A percentile compares a stretch with the other conserved stretches of the same genome.
These are phyloP conservation scores for Charanyca ferruginea DNA, from an alignment of 2,888 invertebrate genomes.

Conservation along the genomic window DNA sequence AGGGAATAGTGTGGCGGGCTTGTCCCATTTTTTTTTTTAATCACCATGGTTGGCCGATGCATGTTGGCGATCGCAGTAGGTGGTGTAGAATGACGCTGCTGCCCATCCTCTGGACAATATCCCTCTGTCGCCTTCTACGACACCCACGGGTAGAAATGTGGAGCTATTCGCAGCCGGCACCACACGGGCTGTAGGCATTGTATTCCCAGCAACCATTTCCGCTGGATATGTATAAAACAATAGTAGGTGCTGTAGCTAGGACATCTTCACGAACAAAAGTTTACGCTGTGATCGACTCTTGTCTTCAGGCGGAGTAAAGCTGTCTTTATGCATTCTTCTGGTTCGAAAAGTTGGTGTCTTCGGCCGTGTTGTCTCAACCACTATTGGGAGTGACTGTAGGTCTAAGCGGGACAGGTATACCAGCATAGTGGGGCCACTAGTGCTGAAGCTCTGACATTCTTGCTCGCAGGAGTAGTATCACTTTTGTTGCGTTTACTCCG, in stretches of 20 bases:
- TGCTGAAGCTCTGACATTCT: background rate
- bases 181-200: too few relatives aligned
- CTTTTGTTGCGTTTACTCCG: conserved; percentile 3
- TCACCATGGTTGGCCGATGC: too few relatives aligned
- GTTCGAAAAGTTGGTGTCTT: background rate
- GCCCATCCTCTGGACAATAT: too few relatives aligned
- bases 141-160: too few relatives aligned
- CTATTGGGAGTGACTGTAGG: background rate
- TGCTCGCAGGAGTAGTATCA: background rate
- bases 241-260: background rate
- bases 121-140: too few relatives aligned
- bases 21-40: too few relatives aligned
- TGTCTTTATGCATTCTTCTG: background rate
- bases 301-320: background rate
- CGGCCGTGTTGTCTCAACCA: background rate
- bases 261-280: background rate
- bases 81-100: too few relatives aligned
- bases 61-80: too few relatives aligned
- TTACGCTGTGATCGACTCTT: background rate
- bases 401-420: background rate
- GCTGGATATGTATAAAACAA: background rate
- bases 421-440: background rate
- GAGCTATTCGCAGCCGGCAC: too few relatives aligned
- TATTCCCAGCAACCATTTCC: too few relatives aligned
- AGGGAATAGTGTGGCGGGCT: too few relatives aligned